These are phyloP conservation scores for Fundulus diaphanus DNA, from an alignment of 2,797 vertebrate genomes.

Conservation along the genomic window DNA sequence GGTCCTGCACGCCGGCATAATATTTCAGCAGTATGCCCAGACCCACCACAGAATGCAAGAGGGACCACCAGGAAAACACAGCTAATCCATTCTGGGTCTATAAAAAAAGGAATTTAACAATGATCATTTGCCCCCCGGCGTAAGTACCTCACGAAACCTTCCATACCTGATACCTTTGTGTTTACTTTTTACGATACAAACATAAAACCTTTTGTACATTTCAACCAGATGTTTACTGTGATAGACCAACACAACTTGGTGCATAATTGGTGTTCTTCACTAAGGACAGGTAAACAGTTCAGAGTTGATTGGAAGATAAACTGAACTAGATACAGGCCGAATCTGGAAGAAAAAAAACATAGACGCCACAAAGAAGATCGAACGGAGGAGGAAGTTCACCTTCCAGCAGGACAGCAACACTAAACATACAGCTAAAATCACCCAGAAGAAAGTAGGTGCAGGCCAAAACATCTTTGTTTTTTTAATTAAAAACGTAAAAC, in stretches of 20 bases:
- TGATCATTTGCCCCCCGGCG: background rate
- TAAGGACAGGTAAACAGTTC: background rate
- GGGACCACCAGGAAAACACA: constrained; percentile 72
- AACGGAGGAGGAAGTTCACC: background rate
- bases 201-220: background rate
- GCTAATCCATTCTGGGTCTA: constrained; percentile 79
- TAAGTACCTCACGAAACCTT: background rate
- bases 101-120: background rate
- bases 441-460: background rate
- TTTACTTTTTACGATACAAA: background rate
- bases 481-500: background rate
- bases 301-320: no score
- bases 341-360: no score
- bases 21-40: constrained; percentile 70
- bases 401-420: background rate
- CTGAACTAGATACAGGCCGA: no score
- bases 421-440: background rate
- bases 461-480: background rate
- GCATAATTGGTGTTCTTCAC: background rate
- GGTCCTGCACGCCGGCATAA: constrained; percentile 41
- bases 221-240: background rate
- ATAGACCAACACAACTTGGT: background rate
- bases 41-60: constrained; percentile 62
- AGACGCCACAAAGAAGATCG: background rate
- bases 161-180: background rate